Conservation (phyloP, 1,140 invertebrate species). For the Trichonephila inaurata region DNA sequence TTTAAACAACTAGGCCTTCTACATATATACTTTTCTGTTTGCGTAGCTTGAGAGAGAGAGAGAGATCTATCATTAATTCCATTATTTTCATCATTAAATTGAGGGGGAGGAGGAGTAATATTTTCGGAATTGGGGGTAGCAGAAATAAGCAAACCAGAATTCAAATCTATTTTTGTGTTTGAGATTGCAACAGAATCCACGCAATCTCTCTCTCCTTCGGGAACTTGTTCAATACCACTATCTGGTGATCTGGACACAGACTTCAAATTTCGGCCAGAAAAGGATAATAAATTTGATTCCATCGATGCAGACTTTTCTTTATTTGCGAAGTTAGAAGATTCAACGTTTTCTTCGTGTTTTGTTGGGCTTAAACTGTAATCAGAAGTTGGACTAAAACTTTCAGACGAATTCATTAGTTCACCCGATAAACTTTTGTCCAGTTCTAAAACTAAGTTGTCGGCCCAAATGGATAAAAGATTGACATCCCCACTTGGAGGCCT, state of each 20-base stretch:
- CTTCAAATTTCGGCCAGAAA: conserved; percentile 1
- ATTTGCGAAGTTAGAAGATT: background rate
- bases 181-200: background rate
- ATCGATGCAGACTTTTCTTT: background rate
- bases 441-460: conserved; percentile 67
- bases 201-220: too few relatives aligned
- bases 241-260: conserved; percentile 56
- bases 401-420: conserved; percentile 11
- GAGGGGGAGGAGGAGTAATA: conserved; percentile 55
- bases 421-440: conserved; percentile 55
- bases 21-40: background rate
- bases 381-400: conserved; percentile 49
- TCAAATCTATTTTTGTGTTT: background rate
- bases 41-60: conserved; percentile 13
- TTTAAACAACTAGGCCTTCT: background rate
- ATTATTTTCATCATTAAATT: conserved; percentile 41
- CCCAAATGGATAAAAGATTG: conserved; percentile 71
- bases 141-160: background rate
- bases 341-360: conserved; percentile 46
- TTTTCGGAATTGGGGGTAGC: background rate
- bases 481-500: conserved; percentile 68
- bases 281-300: background rate
- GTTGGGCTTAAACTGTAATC: conserved; percentile 69
- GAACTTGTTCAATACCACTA: conserved; percentile 66
- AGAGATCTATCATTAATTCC: conserved; percentile 27